Evolutionary conservation across 2,797 vertebrate species (phyloP).

Genomic region (Echeneis naucrates): DNA sequence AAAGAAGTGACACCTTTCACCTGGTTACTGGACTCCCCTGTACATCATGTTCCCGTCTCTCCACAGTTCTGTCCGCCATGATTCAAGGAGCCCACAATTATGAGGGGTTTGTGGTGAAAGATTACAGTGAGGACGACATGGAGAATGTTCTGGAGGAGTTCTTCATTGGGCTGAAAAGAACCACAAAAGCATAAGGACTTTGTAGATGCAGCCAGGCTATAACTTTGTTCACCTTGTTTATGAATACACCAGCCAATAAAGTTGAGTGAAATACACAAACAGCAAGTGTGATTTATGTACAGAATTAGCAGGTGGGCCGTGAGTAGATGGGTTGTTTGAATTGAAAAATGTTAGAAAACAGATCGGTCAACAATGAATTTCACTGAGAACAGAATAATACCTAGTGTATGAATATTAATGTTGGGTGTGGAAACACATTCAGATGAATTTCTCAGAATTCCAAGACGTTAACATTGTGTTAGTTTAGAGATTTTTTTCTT

Average conservation of each 20-base stretch:
- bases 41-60: conserved; percentile 12
- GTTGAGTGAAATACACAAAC: neutral
- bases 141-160: conserved; percentile 60
- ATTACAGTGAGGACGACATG: conserved; percentile 62
- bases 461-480: too few relatives aligned
- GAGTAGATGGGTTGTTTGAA: too few relatives aligned
- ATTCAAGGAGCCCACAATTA: conserved; percentile 64
- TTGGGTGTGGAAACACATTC: too few relatives aligned
- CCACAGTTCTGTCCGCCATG: conserved; percentile 75
- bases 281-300: too few relatives aligned
- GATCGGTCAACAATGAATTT: too few relatives aligned
- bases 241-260: neutral
- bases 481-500: too few relatives aligned
- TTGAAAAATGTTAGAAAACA: too few relatives aligned
- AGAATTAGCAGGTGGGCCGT: too few relatives aligned
- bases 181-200: neutral
- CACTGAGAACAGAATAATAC: too few relatives aligned
- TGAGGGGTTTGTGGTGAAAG: conserved; percentile 42
- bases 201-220: too few relatives aligned
- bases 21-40: neutral
- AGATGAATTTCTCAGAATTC: too few relatives aligned
- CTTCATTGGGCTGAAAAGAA: conserved; percentile 40
- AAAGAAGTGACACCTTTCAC: neutral
- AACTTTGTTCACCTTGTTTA: neutral
- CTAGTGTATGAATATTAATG: too few relatives aligned